Conservation (phyloP, 2,888 invertebrate genomes). For the Plagodis dolabraria region DNA sequence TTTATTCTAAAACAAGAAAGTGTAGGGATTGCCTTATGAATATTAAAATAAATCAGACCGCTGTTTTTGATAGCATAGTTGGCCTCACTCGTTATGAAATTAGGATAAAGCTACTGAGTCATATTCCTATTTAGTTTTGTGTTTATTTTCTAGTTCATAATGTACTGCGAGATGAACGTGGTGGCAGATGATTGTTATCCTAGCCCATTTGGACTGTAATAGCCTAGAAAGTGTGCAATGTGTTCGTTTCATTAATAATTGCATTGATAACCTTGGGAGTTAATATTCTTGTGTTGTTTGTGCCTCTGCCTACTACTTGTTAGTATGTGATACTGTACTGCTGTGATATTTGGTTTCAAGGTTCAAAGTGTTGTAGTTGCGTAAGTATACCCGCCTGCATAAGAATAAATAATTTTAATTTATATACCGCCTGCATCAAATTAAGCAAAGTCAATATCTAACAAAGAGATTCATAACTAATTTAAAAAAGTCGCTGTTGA, state of each 20-base stretch:
- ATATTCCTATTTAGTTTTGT: slow-evolving; percentile 10
- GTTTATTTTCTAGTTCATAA: slow-evolving; percentile 20
- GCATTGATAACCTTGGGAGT: slow-evolving; percentile 1
- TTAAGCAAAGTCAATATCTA: too few relatives aligned
- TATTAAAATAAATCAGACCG: background rate
- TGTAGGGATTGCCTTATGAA: slow-evolving; percentile 4
- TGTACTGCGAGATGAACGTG: slow-evolving; percentile 14
- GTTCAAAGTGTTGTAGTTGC: too few relatives aligned
- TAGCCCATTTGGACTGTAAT: slow-evolving; percentile 5
- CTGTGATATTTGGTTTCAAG: too few relatives aligned
- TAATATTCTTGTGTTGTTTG: too few relatives aligned
- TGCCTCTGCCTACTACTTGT: too few relatives aligned
- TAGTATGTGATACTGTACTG: too few relatives aligned
- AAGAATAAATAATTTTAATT: too few relatives aligned
- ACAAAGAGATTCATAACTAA: too few relatives aligned
- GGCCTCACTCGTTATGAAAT: slow-evolving; percentile 15
- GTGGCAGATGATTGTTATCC: slow-evolving; percentile 15
- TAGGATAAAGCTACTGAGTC: slow-evolving; percentile 16
- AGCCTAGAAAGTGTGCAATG: background rate
- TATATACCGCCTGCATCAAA: too few relatives aligned
- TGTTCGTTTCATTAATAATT: background rate
- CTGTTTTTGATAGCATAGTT: slow-evolving; percentile 5
- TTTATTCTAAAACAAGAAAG: too few relatives aligned
- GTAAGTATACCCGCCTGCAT: too few relatives aligned
- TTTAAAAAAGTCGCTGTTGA: too few relatives aligned